phyloP scores from a whole-genome alignment of 2,113 vertebrate genomes.

The Elephas maximus region DNA sequence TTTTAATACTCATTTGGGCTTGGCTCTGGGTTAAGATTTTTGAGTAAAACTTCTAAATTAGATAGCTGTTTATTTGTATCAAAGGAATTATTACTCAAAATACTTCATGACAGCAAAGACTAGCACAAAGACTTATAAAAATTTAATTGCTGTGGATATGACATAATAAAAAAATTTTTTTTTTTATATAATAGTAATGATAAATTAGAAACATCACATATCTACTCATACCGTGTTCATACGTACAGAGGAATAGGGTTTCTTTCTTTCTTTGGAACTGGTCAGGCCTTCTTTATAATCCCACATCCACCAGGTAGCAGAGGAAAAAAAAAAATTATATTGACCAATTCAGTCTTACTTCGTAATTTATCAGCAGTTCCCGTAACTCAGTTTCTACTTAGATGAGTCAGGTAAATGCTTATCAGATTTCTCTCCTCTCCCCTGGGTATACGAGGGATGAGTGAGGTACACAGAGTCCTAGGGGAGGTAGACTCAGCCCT shows the following conservation, averaged over 20 bases:
- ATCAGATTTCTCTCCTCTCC: background rate
- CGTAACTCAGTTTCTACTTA: conserved; percentile 55
- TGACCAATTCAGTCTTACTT: background rate
- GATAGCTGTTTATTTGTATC: background rate
- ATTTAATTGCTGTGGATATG: background rate
- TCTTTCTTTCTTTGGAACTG: conserved; percentile 23
- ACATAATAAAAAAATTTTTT: background rate
- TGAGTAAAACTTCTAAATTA: background rate
- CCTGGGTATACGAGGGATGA: background rate
- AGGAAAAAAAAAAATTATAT: background rate
- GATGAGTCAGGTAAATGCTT: conserved; percentile 29
- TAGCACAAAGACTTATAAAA: background rate
- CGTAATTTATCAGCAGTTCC: background rate
- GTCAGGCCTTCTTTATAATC: background rate
- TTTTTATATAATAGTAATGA: background rate
- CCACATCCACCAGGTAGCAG: background rate
- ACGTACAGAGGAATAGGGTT: background rate
- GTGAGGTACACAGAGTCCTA: background rate
- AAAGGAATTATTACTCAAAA: conserved; percentile 16
- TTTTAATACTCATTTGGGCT: background rate
- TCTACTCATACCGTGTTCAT: background rate
- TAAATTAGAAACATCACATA: background rate
- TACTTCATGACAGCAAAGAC: background rate
- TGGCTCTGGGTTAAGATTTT: background rate
- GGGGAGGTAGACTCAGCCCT: background rate